Evolutionary conservation across 2,113 vertebrate species (phyloP), one percentile per base, ranked within the genome.

Genomic region (Hypanus sabinus): DNA sequence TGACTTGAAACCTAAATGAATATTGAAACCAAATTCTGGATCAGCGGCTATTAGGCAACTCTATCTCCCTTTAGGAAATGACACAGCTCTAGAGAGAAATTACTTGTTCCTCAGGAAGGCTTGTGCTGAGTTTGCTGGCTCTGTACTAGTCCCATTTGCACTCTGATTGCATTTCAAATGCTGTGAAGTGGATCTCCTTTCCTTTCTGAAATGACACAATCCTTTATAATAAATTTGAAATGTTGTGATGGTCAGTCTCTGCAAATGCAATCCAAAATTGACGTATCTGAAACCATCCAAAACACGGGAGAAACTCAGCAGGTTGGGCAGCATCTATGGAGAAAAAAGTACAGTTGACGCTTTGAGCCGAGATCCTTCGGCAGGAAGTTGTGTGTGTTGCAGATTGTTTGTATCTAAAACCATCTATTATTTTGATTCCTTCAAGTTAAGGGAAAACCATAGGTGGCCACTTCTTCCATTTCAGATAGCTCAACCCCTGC

Each of bases 41-140:
- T 65, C 60, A 9, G 27, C 30, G 65, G 36, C 20, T 88, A 65
- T 87, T 65, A 33, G 2, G 30, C 30, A 60, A 65, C 33, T 90
- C 85, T 90, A 65, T 90, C 85, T 90, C 14, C n/a, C 27, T 65
- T 90, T n/a, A 90, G 60, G 30, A 60, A 79, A 79, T 79, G 33
- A n/a, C 76, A 36, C n/a, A 65, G 14, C n/a, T 90, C 14, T 33
- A 16, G 27, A n/a, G 30, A 65, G 57, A 30, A n/a, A 18, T 87
- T 11, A 60, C 5, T 5, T 90, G 85, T 65, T 90, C 60, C 60
- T 65, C 85, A 65, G 60, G 60, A 65, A 65, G 30, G 62, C 60
- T 90, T 20, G 30, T 65, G 85, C n/a, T 16, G 85, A 90, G 22
- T 8, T 65, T 65, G 12, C 85, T 33, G 60, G 33, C n/a, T 65